Conservation (phyloP, 2,888 invertebrate genomes). For the Drosophila lutescens region DNA sequence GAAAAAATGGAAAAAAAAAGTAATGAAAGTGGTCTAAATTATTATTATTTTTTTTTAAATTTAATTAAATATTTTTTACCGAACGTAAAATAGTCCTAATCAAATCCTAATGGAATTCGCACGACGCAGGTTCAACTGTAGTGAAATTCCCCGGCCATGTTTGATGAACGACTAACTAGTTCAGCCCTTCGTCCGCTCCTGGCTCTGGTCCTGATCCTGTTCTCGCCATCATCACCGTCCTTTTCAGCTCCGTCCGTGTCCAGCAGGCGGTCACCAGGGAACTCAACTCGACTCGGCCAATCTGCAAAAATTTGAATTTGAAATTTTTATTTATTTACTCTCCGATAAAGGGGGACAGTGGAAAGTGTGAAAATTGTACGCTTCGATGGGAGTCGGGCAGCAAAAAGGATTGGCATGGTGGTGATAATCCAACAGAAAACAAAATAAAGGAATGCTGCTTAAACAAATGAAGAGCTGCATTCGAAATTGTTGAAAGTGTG, state of each 20-base stretch:
- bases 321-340: conserved; percentile 75
- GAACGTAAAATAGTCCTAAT: neutral
- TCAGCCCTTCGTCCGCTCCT: conserved; percentile 26
- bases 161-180: conserved; percentile 75
- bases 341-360: conserved; percentile 18
- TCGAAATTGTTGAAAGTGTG: conserved; percentile 40
- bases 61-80: neutral
- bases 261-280: conserved; percentile 37
- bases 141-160: conserved; percentile 42
- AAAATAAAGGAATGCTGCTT: conserved; percentile 54
- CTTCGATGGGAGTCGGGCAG: neutral
- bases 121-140: conserved; percentile 15
- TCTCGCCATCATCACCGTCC: neutral
- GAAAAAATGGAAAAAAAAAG: neutral
- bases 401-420: conserved; percentile 11
- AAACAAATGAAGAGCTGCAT: conserved; percentile 70
- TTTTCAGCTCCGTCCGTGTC: neutral
- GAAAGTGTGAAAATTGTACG: conserved; percentile 27
- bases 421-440: conserved; percentile 30
- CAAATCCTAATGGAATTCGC: neutral
- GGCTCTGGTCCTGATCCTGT: neutral
- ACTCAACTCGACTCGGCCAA: conserved; percentile 61
- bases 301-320: conserved; percentile 77
- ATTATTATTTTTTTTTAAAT: neutral
- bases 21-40: neutral